phyloP scores from a whole-genome alignment of 2,113 vertebrate genomes.

The Halcyon senegalensis region DNA sequence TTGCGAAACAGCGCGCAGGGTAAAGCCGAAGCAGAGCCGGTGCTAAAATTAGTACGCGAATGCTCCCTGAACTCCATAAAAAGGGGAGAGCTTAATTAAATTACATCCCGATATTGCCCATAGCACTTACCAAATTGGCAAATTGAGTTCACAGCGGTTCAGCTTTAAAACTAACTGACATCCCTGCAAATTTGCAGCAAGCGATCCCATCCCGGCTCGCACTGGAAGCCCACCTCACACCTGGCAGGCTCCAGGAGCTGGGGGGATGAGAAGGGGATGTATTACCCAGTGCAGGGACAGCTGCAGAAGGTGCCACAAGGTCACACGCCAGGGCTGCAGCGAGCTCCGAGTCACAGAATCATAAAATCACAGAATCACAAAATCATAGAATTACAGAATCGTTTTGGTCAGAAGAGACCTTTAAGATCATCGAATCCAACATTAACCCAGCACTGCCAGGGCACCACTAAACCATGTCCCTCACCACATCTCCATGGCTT shows the following conservation, averaged over 20 bases:
- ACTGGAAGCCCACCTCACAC: not conserved
- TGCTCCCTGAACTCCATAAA: slow-evolving; percentile 67
- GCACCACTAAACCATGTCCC: too few species aligned
- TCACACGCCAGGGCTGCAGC: accelerated
- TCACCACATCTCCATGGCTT: too few species aligned
- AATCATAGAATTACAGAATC: too few species aligned
- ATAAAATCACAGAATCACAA: too few species aligned
- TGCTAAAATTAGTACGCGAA: slow-evolving; percentile 59
- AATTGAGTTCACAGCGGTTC: slow-evolving; percentile 51
- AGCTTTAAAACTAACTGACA: slow-evolving; percentile 50
- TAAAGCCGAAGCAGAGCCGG: slow-evolving; percentile 37
- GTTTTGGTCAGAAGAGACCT: not conserved
- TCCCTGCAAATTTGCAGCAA: not conserved
- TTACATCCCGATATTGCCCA: slow-evolving; percentile 60
- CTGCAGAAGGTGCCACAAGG: not conserved
- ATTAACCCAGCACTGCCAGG: not conserved
- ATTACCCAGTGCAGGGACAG: accelerated
- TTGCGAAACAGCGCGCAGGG: slow-evolving; percentile 19
- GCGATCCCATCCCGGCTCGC: not conserved
- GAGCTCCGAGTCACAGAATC: not conserved
- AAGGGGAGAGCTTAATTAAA: slow-evolving; percentile 68
- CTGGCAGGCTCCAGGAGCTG: not conserved
- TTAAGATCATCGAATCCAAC: not conserved
- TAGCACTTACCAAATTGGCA: slow-evolving; percentile 66
- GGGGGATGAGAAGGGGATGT: not conserved